These are phyloP conservation scores for Nasua narica DNA, from an alignment of 2,797 vertebrate genomes.

Conservation along the genomic window DNA sequence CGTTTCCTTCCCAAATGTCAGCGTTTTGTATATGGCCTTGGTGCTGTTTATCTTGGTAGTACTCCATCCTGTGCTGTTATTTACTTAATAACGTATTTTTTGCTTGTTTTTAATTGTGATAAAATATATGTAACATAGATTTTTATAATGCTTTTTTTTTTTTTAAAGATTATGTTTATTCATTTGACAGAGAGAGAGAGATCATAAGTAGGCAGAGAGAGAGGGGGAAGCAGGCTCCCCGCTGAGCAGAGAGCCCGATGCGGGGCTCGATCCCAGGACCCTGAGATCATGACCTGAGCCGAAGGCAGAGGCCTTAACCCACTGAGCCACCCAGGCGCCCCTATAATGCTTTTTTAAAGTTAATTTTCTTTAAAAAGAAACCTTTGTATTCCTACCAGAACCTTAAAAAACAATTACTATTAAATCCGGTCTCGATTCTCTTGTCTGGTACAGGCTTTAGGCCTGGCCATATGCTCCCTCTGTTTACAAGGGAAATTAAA, in stretches of 20 bases:
- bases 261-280: too few relatives aligned
- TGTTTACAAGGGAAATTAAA: conserved; percentile 41
- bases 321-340: too few relatives aligned
- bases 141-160: conserved; percentile 15
- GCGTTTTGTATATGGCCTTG: background rate
- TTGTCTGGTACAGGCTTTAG: background rate
- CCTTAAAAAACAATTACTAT: conserved; percentile 12
- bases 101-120: conserved; percentile 2
- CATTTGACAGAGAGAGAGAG: too few relatives aligned
- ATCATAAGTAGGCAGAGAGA: too few relatives aligned
- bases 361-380: conserved; percentile 24
- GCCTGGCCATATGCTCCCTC: background rate
- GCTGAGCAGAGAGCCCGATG: too few relatives aligned
- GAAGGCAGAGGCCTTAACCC: too few relatives aligned
- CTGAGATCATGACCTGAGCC: too few relatives aligned
- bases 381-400: background rate
- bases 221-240: too few relatives aligned
- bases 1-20: background rate
- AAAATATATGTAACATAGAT: background rate
- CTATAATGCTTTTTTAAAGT: conserved; percentile 5
- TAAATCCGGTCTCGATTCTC: background rate
- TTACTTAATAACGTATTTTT: background rate
- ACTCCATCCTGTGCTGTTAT: background rate
- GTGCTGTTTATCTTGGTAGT: background rate
- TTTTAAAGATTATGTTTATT: too few relatives aligned